Percentiles rank a stretch among this genome's conserved stretches.
Evolutionary conservation across 2,888 invertebrate species (phyloP).

Genomic region (Gymnosoma rotundatum): DNA sequence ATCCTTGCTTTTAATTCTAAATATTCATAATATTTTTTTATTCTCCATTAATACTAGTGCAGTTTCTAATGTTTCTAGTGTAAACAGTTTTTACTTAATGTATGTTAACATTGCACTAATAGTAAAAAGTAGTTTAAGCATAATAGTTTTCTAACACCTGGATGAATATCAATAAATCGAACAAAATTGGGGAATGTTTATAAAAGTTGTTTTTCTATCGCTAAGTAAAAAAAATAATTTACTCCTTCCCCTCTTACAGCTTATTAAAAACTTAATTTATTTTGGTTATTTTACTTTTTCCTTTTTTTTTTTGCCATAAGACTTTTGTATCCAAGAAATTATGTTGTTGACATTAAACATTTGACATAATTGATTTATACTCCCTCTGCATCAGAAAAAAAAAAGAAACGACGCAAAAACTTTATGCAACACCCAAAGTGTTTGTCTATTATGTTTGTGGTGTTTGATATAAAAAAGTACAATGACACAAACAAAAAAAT

Average conservation of each 20-base stretch:
- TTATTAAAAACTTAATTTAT: constrained; percentile 68
- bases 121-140: constrained; percentile 51
- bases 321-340: constrained; percentile 59
- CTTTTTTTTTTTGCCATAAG: neutral
- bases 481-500: constrained; percentile 5
- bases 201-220: constrained; percentile 7
- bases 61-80: neutral
- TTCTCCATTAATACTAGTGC: too few relatives aligned
- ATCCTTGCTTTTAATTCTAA: too few relatives aligned
- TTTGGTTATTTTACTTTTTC: constrained; percentile 2
- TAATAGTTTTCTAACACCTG: constrained; percentile 70
- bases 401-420: constrained; percentile 30
- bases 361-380: constrained; percentile 71
- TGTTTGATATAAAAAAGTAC: constrained; percentile 3
- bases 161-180: constrained; percentile 61
- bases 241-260: constrained; percentile 31
- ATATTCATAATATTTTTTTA: too few relatives aligned
- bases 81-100: constrained; percentile 7
- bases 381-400: constrained; percentile 33
- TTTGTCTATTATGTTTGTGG: constrained; percentile 19
- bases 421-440: constrained; percentile 63
- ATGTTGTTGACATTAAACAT: constrained; percentile 71
- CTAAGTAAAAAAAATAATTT: constrained; percentile 10
- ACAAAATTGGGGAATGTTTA: constrained; percentile 39
- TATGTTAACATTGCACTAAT: constrained; percentile 14